Evolutionary conservation across 1,140 invertebrate species (phyloP), one percentile per base, ranked within the genome.

Genomic region (Pseudomyrmex concolor): DNA sequence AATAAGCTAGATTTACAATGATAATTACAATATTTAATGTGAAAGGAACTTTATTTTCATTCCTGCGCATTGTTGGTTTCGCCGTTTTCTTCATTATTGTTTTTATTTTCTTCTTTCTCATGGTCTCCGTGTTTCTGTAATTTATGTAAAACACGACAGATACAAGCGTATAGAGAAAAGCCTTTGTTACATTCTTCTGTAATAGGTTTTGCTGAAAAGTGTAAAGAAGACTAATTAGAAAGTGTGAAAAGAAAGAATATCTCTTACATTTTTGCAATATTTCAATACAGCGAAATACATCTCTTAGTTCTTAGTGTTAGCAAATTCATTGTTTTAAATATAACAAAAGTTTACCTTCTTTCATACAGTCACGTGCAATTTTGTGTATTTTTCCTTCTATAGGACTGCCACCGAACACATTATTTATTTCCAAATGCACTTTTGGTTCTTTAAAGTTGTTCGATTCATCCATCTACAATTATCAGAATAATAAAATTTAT

Each of bases 341-440:
- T 43, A 34, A 34, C 55, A 13, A 25, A 48, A 62, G 1, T 4
- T 74, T 74, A 74, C 71, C 43, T 74, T 66, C 12, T 55, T 66
- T 45, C 2, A 55, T 10, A 15, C 62, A 77, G 34, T 77, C n/a
- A 22, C 48, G 48, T 0, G 13, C 12, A 66, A 77, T 0, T 43
- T 45, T 12, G 3, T 19, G 62, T 10, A 13, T 0, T 54, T 15
- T 2, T 0, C 0, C 0, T 50, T 1, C 50, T 0, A 0, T 13
- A 9, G 2, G 5, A n/a, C 0, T 0, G 12, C 9, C 4, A 13
- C 0, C 1, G 0, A 10, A 0, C 12, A 9, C 1, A 15, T 1
- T 8, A 51, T 45, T 5, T 66, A 55, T 19, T 34, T 7, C 5
- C 12, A 1, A 2, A 51, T 51, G 8, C 13, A 67, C 0, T 50